Conservation (phyloP, 2,113 vertebrate genomes). For the Xenus cinereus region DNA sequence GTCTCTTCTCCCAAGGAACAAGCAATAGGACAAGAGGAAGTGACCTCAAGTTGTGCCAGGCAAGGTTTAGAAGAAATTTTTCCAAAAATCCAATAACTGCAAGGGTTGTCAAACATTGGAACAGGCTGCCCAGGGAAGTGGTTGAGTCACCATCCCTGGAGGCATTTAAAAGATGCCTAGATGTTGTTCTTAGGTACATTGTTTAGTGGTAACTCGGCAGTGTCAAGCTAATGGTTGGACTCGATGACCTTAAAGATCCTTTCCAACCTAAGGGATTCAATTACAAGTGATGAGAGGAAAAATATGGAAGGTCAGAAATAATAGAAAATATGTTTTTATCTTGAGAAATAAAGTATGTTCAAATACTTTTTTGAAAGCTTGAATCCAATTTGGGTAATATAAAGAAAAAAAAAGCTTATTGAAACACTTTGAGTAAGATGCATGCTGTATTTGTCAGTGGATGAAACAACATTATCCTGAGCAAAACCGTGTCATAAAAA, state of each 20-base stretch:
- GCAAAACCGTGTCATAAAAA: neutral
- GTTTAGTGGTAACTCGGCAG: neutral
- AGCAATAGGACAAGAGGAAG: neutral
- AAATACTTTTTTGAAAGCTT: neutral
- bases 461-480: neutral
- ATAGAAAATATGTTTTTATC: neutral
- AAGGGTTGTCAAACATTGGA: neutral
- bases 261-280: neutral
- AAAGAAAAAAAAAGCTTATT: neutral
- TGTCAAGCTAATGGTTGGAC: neutral
- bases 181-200: rapidly evolving
- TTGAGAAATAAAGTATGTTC: neutral
- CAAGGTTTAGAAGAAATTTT: neutral
- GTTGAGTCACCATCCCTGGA: neutral
- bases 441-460: neutral
- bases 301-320: neutral
- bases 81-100: too few species aligned
- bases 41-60: rapidly evolving
- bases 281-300: neutral
- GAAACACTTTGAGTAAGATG: neutral
- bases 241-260: neutral
- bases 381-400: neutral
- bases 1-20: neutral
- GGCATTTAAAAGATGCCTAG: neutral
- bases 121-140: neutral